Evolutionary conservation across 1,140 invertebrate genomes (phyloP), one percentile per base, ranked within the genome.

Genomic region (Euwallacea similis): DNA sequence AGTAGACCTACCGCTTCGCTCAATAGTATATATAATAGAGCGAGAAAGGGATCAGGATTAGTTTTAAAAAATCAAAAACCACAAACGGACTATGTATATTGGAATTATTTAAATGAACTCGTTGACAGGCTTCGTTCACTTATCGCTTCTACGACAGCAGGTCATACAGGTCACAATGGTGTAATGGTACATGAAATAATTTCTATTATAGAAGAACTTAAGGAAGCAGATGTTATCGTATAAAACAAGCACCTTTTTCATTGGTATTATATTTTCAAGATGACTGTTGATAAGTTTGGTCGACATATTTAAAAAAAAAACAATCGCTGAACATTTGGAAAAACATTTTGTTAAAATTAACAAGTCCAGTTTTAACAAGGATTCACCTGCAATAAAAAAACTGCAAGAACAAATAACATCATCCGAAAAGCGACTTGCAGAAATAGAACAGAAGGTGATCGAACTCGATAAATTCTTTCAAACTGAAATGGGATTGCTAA

Each of bases 111-210:
- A n/a, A 81, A 82, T 67, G 80, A 83, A 74, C 42, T 82, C 10
- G 74, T 81, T 7, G 77, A 79, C 41, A 73, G 79, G 68, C 66
- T 83, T 7, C 63, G 76, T 43, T 58, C 83, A 42, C 50, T 83
- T 4, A 58, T 80, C 11, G 76, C 79, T 15, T 82, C 79, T 11
- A 73, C 78, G 61, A 56, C 54, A 9, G 80, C 79, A 50, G 81
- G 80, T 7, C 78, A 82, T 68, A 76, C 58, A 7, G 77, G 72
- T 63, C 73, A 80, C 65, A 66, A 77, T 44, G 82, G n/a, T n/a
- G n/a, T n/a, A n/a, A n/a, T n/a, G n/a, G n/a, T n/a, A n/a, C n/a
- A 81, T 75, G 80, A 83, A 79, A 83, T 83, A 61, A 66, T 78
- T 13, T 79, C 78, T 15, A 83, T 82, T 41, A 71, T 82, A 11